A percentile compares a stretch with the other conserved stretches of the same genome.
phyloP scores from a whole-genome alignment of 2,113 vertebrate genomes.

The Damaliscus lunatus region DNA sequence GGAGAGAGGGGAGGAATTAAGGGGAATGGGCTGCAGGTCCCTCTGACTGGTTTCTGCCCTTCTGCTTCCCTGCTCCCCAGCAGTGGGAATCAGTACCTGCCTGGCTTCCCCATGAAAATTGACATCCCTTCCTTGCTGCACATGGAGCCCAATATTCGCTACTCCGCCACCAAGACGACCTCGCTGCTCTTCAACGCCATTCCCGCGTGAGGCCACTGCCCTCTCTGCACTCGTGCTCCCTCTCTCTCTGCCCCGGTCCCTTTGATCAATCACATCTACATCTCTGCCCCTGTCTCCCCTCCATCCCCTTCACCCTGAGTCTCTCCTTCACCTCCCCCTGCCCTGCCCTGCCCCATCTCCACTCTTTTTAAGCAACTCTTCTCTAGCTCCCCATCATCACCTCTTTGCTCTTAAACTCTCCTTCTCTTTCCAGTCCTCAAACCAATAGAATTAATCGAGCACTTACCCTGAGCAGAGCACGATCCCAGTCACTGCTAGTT shows the following conservation, averaged over 20 bases:
- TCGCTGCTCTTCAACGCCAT: slow-evolving; percentile 63
- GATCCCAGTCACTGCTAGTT: background rate
- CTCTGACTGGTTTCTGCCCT: background rate
- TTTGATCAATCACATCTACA: too few relatives aligned
- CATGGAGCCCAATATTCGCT: slow-evolving; percentile 71
- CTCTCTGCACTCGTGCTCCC: background rate
- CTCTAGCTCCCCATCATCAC: background rate
- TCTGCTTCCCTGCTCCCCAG: background rate
- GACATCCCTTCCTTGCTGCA: slow-evolving; percentile 66
- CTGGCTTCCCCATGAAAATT: slow-evolving; percentile 68
- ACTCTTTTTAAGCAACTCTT: background rate
- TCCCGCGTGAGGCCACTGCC: slow-evolving; percentile 46
- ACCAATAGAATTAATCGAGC: background rate
- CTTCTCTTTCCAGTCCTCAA: background rate
- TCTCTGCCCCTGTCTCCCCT: background rate
- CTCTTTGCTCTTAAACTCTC: background rate
- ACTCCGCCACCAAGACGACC: slow-evolving; percentile 65
- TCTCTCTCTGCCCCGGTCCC: background rate
- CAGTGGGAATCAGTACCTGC: slow-evolving; percentile 60
- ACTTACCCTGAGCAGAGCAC: background rate
- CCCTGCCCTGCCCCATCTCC: background rate
- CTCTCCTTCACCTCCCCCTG: too few relatives aligned
- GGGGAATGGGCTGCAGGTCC: background rate
- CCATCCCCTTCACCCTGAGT: background rate
- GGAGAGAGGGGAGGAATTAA: background rate